These are phyloP conservation scores for Rhombomys opimus DNA, from an alignment of 2,113 vertebrate genomes.

Conservation along the genomic window DNA sequence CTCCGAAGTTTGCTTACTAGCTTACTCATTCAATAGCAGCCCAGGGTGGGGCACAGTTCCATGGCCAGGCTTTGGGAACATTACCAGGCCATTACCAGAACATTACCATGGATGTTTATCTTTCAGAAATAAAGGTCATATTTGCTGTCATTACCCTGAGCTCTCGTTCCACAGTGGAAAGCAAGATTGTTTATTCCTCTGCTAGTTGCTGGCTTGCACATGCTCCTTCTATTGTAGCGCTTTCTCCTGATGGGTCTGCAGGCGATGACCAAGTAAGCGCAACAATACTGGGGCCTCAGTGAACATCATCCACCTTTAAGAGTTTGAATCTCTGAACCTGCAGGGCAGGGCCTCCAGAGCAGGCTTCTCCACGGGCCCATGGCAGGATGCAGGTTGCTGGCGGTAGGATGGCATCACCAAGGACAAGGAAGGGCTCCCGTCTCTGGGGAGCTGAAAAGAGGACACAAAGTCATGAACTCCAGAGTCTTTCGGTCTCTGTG, in stretches of 20 bases:
- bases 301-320: not conserved
- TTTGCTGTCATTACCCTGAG: not conserved
- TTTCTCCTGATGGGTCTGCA: not conserved
- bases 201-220: not conserved
- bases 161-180: not conserved
- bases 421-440: not conserved
- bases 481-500: not conserved
- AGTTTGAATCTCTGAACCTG: not conserved
- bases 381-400: not conserved
- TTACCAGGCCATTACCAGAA: not conserved
- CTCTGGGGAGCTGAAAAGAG: not conserved
- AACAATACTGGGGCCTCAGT: not conserved
- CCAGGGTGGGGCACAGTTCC: not conserved
- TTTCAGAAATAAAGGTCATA: conserved; percentile 13
- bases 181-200: not conserved
- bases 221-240: not conserved
- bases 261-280: not conserved
- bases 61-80: not conserved
- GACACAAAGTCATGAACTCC: not conserved
- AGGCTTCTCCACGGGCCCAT: not conserved
- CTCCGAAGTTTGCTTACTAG: not conserved
- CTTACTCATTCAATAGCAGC: not conserved
- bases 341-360: not conserved
- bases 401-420: not conserved
- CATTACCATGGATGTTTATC: not conserved